Base-by-base conservation (phyloP, 2,113 vertebrate genomes). In the Ptychochromis oligacanthus region DNA sequence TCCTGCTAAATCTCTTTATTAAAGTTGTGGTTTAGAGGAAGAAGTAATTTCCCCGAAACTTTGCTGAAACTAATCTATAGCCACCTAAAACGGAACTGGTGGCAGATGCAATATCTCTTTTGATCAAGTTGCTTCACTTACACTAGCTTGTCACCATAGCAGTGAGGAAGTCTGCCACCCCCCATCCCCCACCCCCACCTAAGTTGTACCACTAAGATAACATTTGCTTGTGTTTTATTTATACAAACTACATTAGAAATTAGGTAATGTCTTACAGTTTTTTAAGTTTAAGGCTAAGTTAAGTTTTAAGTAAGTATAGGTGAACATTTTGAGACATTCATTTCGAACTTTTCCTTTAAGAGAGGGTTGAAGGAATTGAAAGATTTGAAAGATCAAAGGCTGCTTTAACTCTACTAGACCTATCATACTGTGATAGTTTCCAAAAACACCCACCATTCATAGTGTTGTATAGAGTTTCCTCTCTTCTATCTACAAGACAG, bases 71-170 rank as follows among this genome's bases (percentile, higher is more conserved):
- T 82, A 80, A 46, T 46, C 46, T 34, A 58, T 46, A 89, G 77
- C 65, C 74, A 78, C 28, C 46, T 36, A 11, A 81, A 87, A 70
- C 52, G 49, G 86, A 92, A 88, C 57, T 22, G 55, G 55, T 58
- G 54, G 82, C 59, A 91, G 58, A 57, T 79, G 75, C 76, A 75
- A 46, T 17, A 20, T 65, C 38, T 61, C 17, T 18, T 6, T 12
- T 5, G 20, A 83, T 81, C 17, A 17, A 1, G 22, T 59, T 36
- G 31, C 3, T 52, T 31, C n/a, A 28, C 49, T 31, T 26, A 78
- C 2, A 75, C 8, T 64, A 13, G 9, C 18, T 46, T 28, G 67
- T 83, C 80, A 40, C 67, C n/a, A 72, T 75, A 20, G 26, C 77
- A 77, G 7, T 2, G 54, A 75, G 67, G 52, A 91, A 80, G 11